A percentile compares a stretch with the other conserved stretches of the same genome.
These are phyloP conservation scores for Phataginus tetradactyla DNA, from an alignment of 2,797 vertebrate species.

Conservation along the genomic window DNA sequence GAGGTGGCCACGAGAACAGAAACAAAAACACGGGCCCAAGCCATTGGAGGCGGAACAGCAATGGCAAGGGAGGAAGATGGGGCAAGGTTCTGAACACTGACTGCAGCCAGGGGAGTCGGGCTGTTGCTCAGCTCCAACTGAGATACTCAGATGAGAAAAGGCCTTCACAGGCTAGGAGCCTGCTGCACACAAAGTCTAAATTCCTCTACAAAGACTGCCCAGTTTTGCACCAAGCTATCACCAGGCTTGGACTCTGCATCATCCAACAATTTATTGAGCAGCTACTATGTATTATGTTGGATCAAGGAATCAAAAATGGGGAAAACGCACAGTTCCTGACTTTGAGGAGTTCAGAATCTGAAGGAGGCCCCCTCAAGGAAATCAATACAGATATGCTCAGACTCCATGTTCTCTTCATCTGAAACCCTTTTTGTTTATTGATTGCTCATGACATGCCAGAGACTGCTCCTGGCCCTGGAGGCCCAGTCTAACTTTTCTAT, in stretches of 20 bases:
- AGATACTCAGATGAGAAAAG: constrained; percentile 18
- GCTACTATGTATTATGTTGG: not conserved
- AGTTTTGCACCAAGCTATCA: not conserved
- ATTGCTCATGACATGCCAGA: not conserved
- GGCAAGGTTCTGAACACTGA: not conserved
- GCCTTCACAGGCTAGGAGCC: not conserved
- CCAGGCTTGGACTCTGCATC: not conserved
- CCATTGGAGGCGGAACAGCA: not conserved
- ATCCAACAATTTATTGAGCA: constrained; percentile 1
- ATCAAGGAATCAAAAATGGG: not conserved
- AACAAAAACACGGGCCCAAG: constrained; percentile 2
- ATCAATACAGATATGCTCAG: not conserved
- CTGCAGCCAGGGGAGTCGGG: not conserved
- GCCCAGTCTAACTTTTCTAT: not conserved
- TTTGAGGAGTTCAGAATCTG: not conserved
- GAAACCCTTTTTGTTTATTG: not conserved
- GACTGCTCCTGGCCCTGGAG: not conserved
- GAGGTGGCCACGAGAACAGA: not conserved
- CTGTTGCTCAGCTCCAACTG: not conserved
- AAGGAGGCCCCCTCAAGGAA: not conserved
- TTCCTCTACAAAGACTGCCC: not conserved
- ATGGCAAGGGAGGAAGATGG: not conserved
- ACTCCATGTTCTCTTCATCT: not conserved
- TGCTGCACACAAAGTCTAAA: not conserved
- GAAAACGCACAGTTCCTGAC: not conserved